These are phyloP conservation scores for Mormyrus lacerda DNA, from an alignment of 2,113 vertebrate genomes.

Conservation along the genomic window DNA sequence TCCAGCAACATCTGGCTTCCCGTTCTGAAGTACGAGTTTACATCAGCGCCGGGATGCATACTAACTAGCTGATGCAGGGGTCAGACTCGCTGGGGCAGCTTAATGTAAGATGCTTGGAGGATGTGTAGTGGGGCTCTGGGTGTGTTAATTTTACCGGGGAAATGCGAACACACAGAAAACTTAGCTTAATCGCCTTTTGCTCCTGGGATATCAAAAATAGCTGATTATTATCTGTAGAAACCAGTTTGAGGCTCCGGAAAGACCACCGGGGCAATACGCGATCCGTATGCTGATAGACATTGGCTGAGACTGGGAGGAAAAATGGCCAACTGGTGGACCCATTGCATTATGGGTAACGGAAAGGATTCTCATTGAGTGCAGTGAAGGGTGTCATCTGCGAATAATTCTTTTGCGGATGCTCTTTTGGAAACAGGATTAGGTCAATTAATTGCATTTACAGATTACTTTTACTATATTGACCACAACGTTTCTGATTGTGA, in stretches of 20 bases:
- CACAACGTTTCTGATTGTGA: conserved; percentile 47
- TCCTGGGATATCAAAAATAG: not conserved
- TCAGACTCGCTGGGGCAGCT: conserved; percentile 13
- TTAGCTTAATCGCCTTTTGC: not conserved
- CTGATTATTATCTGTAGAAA: not conserved
- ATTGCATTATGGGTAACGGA: conserved; percentile 36
- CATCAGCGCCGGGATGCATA: conserved; percentile 28
- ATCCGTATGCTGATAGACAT: not conserved
- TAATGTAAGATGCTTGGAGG: conserved; percentile 15
- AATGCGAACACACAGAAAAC: not conserved
- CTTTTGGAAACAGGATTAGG: conserved; percentile 77
- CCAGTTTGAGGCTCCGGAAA: not conserved
- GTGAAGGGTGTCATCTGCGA: conserved; percentile 49
- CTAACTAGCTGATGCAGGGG: conserved; percentile 30
- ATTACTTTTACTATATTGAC: conserved; percentile 77
- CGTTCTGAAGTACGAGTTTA: conserved; percentile 36
- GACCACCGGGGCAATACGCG: not conserved
- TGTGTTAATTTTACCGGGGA: not conserved
- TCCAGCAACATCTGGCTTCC: conserved; percentile 71
- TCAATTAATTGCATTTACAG: conserved; percentile 84
- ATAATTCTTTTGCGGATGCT: conserved; percentile 56
- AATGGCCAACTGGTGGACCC: not conserved
- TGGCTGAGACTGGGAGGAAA: not conserved
- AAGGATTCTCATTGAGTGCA: conserved; percentile 47
- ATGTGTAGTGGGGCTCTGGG: not conserved